Evolutionary conservation across 2,888 invertebrate genomes (phyloP).

Genomic region (Ochlodes sylvanus): DNA sequence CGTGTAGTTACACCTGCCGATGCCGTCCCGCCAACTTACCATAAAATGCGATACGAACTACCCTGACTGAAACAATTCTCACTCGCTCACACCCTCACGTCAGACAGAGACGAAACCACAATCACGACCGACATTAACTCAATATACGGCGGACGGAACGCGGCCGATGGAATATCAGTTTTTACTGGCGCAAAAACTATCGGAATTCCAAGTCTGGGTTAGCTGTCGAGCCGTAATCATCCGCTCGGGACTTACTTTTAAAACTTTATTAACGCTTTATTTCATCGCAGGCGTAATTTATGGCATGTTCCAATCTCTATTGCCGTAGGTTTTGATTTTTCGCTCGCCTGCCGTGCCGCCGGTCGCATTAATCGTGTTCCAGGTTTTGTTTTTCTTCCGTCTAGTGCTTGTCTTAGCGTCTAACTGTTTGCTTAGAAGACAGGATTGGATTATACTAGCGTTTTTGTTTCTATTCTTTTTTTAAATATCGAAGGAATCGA

Average conservation of each 20-base stretch:
- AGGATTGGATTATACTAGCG: constrained; percentile 65
- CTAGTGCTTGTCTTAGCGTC: constrained; percentile 71
- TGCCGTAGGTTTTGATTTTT: constrained; percentile 70
- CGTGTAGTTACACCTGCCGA: constrained; percentile 73
- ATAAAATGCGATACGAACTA: constrained; percentile 82
- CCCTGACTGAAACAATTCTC: constrained; percentile 71
- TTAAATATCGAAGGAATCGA: constrained; percentile 30
- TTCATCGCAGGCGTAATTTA: constrained; percentile 80
- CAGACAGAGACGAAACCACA: constrained; percentile 66
- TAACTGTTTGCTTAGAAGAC: constrained; percentile 75
- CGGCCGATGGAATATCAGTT: constrained; percentile 81
- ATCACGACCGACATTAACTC: constrained; percentile 83
- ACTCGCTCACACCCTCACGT: constrained; percentile 63
- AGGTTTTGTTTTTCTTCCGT: constrained; percentile 80
- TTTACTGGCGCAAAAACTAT: constrained; percentile 83
- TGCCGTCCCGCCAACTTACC: constrained; percentile 73
- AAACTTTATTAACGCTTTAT: constrained; percentile 79
- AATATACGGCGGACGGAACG: constrained; percentile 77
- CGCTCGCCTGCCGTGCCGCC: constrained; percentile 57
- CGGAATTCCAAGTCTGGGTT: constrained; percentile 79
- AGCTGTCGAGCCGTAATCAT: constrained; percentile 73
- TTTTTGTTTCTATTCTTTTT: constrained; percentile 13
- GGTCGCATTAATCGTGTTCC: constrained; percentile 69
- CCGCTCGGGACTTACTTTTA: constrained; percentile 74
- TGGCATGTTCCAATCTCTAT: constrained; percentile 64